A percentile compares a stretch with the other conserved stretches of the same genome.
Conservation (phyloP, 2,113 vertebrate genomes). For the Tylochromis polylepis region DNA sequence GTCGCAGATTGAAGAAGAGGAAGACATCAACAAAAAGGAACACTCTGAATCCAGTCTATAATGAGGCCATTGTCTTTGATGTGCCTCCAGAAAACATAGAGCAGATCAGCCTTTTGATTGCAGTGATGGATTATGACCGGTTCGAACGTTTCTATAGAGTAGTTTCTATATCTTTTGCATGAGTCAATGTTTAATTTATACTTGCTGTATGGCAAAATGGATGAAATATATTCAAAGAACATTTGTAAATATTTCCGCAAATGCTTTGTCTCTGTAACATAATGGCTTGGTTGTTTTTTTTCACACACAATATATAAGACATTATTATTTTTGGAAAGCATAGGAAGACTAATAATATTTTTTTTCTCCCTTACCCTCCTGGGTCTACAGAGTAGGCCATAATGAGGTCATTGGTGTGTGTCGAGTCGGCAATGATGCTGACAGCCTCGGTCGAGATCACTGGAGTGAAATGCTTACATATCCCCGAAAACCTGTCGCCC, state of each 20-base stretch:
- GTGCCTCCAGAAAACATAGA: conserved; percentile 96
- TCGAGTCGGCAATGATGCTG: conserved; percentile 92
- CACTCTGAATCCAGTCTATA: conserved; percentile 97
- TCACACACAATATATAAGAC: not conserved
- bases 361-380: conserved; percentile 76
- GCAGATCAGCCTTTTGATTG: conserved; percentile 95
- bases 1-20: conserved; percentile 93
- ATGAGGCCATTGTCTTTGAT: conserved; percentile 99
- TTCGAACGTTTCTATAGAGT: conserved; percentile 67
- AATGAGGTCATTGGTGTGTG: conserved; percentile 98
- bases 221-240: not conserved
- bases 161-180: not conserved
- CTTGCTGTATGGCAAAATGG: not conserved
- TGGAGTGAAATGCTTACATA: conserved; percentile 98
- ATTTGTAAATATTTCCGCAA: not conserved
- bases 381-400: conserved; percentile 92
- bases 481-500: conserved; percentile 94
- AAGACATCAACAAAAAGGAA: conserved; percentile 99
- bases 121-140: conserved; percentile 99
- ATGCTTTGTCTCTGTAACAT: not conserved
- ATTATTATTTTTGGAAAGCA: not conserved
- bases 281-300: not conserved
- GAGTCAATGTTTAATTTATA: not conserved
- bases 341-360: conserved; percentile 20
- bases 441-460: conserved; percentile 90